These are phyloP conservation scores for Colistium nudipinnis DNA, from an alignment of 2,113 vertebrate species.

Conservation along the genomic window DNA sequence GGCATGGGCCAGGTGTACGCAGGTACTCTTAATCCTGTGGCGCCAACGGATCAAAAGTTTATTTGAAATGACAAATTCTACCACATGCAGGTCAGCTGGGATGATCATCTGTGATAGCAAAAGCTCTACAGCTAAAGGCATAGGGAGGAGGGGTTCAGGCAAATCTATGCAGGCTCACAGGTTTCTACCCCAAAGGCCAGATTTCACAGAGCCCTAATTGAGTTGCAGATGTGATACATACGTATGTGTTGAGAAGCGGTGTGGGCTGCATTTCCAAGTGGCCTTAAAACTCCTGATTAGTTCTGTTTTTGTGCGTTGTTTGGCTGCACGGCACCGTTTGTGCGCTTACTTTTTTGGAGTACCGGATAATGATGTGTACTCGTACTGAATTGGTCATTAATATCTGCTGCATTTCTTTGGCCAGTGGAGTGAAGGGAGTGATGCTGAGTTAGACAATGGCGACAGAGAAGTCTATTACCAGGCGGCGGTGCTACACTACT, in stretches of 20 bases:
- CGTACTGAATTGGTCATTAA: conserved; percentile 74
- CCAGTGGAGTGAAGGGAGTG: conserved; percentile 48
- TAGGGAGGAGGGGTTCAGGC: conserved; percentile 34
- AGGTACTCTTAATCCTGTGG: conserved; percentile 34
- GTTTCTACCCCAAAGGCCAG: conserved; percentile 64
- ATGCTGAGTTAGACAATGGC: conserved; percentile 53
- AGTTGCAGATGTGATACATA: conserved; percentile 72
- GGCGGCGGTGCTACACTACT: conserved; percentile 65
- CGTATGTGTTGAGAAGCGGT: conserved; percentile 62
- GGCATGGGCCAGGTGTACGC: conserved; percentile 42
- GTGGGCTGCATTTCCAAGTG: conserved; percentile 59
- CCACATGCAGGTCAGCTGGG: conserved; percentile 34
- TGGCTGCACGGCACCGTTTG: conserved; percentile 22
- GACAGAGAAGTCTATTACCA: background rate
- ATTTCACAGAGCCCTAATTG: conserved; percentile 63
- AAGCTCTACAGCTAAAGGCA: conserved; percentile 28
- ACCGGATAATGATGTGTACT: conserved; percentile 62
- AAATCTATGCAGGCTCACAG: conserved; percentile 58
- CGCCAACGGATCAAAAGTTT: conserved; percentile 27
- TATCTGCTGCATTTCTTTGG: conserved; percentile 57
- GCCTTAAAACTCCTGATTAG: conserved; percentile 47
- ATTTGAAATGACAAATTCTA: conserved; percentile 48
- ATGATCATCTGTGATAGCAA: conserved; percentile 48
- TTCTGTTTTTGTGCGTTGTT: conserved; percentile 54
- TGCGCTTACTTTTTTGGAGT: conserved; percentile 46